Percentiles rank a stretch among this genome's conserved stretches.
Conservation (phyloP, 2,888 invertebrate species). For the Drosophila prolongata region DNA sequence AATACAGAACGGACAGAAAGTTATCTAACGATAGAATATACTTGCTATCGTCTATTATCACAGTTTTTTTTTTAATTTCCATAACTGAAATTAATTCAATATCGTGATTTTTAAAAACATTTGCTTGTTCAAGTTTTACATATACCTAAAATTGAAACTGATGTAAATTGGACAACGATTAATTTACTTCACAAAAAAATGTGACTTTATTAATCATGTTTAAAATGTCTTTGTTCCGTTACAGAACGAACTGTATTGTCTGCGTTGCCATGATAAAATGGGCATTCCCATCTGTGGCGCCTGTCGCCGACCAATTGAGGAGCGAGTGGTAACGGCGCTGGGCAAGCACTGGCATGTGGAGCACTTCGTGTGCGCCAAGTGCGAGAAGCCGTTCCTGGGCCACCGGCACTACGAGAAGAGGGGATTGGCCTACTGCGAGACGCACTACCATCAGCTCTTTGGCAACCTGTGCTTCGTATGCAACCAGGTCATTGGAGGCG, state of each 20-base stretch:
- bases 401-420: conserved; percentile 99
- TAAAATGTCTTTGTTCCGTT: conserved; percentile 51
- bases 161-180: no score
- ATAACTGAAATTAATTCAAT: no score
- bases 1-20: no score
- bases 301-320: conserved; percentile 99
- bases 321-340: conserved; percentile 98
- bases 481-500: conserved; percentile 98
- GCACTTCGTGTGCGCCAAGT: conserved; percentile 99
- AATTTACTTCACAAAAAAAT: no score
- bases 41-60: no score
- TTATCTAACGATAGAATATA: no score
- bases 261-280: conserved; percentile 99
- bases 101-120: no score
- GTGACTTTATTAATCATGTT: neutral
- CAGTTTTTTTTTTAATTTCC: neutral
- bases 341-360: conserved; percentile 99
- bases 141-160: no score
- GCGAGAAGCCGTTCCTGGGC: conserved; percentile 99
- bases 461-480: conserved; percentile 99
- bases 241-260: conserved; percentile 97
- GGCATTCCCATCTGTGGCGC: conserved; percentile 99
- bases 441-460: conserved; percentile 99
- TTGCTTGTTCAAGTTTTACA: no score
- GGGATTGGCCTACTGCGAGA: conserved; percentile 99